Evolutionary conservation across 2,113 vertebrate species (phyloP).

Genomic region (Sorex fumeus): DNA sequence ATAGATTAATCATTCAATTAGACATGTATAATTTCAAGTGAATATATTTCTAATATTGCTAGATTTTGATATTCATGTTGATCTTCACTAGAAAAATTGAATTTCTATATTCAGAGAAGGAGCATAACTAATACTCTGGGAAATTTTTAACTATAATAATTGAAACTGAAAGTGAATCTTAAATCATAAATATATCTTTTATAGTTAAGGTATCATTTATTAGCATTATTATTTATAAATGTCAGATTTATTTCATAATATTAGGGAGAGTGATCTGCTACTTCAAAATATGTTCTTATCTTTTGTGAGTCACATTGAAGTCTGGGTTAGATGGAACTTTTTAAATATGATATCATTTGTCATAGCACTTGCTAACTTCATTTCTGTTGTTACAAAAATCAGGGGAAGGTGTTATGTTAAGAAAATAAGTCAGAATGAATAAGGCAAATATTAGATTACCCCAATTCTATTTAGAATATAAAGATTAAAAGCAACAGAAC

Average conservation of each 20-base stretch:
- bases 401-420: too few species aligned
- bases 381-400: too few species aligned
- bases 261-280: not conserved
- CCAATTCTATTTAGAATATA: too few species aligned
- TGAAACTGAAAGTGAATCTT: not conserved
- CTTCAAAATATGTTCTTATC: not conserved
- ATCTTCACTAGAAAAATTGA: not conserved
- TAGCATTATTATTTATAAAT: not conserved
- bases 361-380: too few species aligned
- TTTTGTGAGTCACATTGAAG: not conserved
- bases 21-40: not conserved
- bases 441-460: too few species aligned
- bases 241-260: not conserved
- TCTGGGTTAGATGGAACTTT: too few species aligned
- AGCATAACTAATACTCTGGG: not conserved
- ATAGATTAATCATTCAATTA: not conserved
- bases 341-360: too few species aligned
- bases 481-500: too few species aligned
- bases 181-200: not conserved
- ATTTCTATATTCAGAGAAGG: not conserved
- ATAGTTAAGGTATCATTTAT: not conserved
- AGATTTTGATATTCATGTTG: not conserved
- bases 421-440: too few species aligned
- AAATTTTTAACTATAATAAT: not conserved
- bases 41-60: not conserved